A percentile compares a stretch with the other conserved stretches of the same genome.
phyloP scores from a whole-genome alignment of 2,113 vertebrate species.

The Sceloporus undulatus region DNA sequence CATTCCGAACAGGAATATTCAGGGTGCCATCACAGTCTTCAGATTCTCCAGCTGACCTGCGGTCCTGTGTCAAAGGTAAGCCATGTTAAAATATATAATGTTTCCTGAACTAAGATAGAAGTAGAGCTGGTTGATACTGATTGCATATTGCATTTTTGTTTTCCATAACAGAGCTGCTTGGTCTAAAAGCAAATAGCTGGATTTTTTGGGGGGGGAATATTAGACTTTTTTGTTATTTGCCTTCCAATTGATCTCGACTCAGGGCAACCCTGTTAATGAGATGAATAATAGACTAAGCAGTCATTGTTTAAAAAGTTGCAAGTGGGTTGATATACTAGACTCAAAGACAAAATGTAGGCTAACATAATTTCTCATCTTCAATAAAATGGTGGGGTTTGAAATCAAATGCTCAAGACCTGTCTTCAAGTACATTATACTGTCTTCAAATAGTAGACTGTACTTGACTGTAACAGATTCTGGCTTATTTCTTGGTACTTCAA shows the following conservation, averaged over 20 bases:
- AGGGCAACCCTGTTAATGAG: too few species aligned
- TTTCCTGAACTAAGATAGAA: not conserved
- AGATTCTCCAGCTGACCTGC: conserved; percentile 80
- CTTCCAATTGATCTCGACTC: too few species aligned
- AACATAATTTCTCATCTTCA: not conserved
- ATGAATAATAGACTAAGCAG: not conserved
- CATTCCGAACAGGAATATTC: conserved; percentile 81
- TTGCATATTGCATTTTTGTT: rapidly evolving
- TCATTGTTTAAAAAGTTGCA: not conserved
- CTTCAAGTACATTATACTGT: not conserved
- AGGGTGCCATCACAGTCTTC: conserved; percentile 62
- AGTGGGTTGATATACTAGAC: not conserved
- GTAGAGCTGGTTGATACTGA: not conserved
- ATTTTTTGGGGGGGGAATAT: not conserved
- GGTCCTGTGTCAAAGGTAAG: conserved; percentile 89
- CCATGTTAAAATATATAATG: too few species aligned
- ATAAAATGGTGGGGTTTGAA: not conserved
- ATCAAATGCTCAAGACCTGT: not conserved
- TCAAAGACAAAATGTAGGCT: not conserved
- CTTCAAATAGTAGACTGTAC: not conserved
- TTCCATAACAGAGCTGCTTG: not conserved
- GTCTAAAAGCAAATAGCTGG: not conserved
- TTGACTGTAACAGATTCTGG: not conserved
- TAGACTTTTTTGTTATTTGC: not conserved
- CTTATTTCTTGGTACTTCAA: not conserved